phyloP scores from a whole-genome alignment of 92 coral and sea anemone species.

The Diadumene lineata region DNA sequence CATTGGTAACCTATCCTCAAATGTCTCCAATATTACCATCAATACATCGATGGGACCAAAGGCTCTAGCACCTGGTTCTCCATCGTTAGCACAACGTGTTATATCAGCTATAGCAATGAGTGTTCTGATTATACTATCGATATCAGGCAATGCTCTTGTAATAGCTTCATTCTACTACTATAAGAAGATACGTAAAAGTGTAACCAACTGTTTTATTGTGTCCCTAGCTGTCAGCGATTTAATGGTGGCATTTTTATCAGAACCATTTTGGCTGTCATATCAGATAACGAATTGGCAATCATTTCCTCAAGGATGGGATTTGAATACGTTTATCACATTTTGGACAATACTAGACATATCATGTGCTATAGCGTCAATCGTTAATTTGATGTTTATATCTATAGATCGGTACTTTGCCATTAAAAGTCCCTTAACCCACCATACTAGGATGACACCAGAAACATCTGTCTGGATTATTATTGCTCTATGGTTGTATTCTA shows the following conservation, averaged over 20 bases:
- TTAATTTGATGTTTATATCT: conserved; percentile 86
- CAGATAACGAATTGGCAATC: conserved; percentile 79
- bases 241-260: conserved; percentile 86
- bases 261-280: conserved; percentile 94
- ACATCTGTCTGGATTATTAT: conserved; percentile 77
- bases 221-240: conserved; percentile 90
- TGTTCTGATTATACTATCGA: conserved; percentile 72
- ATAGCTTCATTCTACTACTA: conserved; percentile 81
- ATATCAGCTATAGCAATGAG: conserved; percentile 79
- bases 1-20: neutral
- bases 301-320: conserved; percentile 63
- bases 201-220: conserved; percentile 93
- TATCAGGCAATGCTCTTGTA: conserved; percentile 85
- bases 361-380: conserved; percentile 90
- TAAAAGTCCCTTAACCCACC: conserved; percentile 86
- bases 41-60: neutral
- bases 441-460: conserved; percentile 89
- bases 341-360: conserved; percentile 84
- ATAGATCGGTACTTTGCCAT: conserved; percentile 95
- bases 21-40: conserved; percentile 1
- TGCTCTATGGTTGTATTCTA: conserved; percentile 74
- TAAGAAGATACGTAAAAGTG: conserved; percentile 80
- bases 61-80: neutral
- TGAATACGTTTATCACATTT: conserved; percentile 7
- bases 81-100: conserved; percentile 61